A percentile compares a stretch with the other conserved stretches of the same genome.
phyloP scores from a whole-genome alignment of 1,140 invertebrate genomes.

The Sycophaga agraensis region DNA sequence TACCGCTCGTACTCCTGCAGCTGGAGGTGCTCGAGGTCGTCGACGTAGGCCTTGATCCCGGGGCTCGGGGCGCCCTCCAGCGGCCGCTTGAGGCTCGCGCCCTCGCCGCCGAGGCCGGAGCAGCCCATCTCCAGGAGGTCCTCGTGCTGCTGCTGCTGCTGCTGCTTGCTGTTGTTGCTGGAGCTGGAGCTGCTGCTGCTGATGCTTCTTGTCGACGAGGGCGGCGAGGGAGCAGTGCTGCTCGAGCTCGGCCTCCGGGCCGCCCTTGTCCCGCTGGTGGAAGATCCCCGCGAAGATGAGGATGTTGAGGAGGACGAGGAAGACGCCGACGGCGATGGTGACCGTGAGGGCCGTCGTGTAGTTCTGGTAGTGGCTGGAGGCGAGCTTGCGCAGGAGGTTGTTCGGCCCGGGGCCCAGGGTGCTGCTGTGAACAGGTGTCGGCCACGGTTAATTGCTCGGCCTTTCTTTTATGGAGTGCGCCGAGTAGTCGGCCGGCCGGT shows the following conservation, averaged over 20 bases:
- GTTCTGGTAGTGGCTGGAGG: conserved; percentile 78
- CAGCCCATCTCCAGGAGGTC: conserved; percentile 37
- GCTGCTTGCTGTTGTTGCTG: too few relatives aligned
- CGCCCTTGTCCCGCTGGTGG: conserved; percentile 76
- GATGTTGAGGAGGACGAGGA: conserved; percentile 85
- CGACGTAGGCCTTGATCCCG: conserved; percentile 66
- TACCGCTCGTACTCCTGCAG: conserved; percentile 66
- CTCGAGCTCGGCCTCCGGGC: conserved; percentile 52
- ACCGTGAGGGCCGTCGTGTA: conserved; percentile 90
- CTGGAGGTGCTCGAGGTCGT: conserved; percentile 63
- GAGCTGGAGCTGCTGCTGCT: conserved; percentile 71
- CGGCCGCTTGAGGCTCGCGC: too few relatives aligned
- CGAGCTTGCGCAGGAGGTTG: conserved; percentile 71
- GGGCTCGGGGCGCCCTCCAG: conserved; percentile 42
- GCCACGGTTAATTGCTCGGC: too few relatives aligned
- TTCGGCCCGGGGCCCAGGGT: conserved; percentile 55
- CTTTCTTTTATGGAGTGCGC: too few relatives aligned
- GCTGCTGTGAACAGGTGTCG: background rate
- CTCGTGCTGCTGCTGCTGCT: conserved; percentile 55
- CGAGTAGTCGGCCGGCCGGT: too few relatives aligned
- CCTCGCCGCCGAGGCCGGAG: conserved; percentile 39
- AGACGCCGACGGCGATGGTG: conserved; percentile 89
- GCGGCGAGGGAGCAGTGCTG: conserved; percentile 26
- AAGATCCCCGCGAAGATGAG: conserved; percentile 94
- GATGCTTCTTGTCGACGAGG: conserved; percentile 65